Base-by-base conservation (phyloP, 2,888 invertebrate species). In the Tinea semifulvella region DNA sequence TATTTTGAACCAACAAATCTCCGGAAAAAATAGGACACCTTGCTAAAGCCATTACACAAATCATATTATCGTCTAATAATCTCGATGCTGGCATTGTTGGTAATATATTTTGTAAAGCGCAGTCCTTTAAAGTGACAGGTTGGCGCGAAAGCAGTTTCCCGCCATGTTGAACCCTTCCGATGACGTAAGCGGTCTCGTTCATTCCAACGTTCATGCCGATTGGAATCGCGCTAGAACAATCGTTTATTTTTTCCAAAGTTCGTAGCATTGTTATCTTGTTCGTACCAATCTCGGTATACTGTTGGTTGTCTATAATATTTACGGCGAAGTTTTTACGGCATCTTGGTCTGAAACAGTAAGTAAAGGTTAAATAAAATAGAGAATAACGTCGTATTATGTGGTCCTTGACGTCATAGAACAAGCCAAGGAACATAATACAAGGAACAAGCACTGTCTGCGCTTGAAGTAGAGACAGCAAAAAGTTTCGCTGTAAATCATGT, bases 271-370 rank as follows among this genome's bases (percentile, higher is more conserved):
- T 68, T 26, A 79, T 51, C 18, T 58, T 64, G 42, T 65, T 67
- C 1, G 67, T 64, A 13, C 62, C 47, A 0, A 60, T 56, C 2
- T 66, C 69, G 1, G 66, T 62, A 44, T 71, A 68, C 6, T 55
- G 52, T 27, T 75, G 53, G 1, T 57, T 50, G 42, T 71, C 65
- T 7, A 63, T 55, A 2, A 55, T 48, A 38, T 70, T 63, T 8
- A 74, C 58, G 0, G 66, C 36, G 48, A 75, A 74, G 6, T 71
- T 69, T 58, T 72, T 76, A 53, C 66, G 74, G 57, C 79, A 79
- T 31, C 58, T 56, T 13, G 65, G 68, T 14, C 79, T 79, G 61
- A 48, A 70, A 72, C 31, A n/a, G n/a, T n/a, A n/a, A n/a, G n/a
- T n/a, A n/a, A n/a, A n/a, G n/a, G n/a, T n/a, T n/a, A n/a, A n/a